Evolutionary conservation across 2,888 invertebrate genomes (phyloP).

Genomic region (Cotesia congregata): DNA sequence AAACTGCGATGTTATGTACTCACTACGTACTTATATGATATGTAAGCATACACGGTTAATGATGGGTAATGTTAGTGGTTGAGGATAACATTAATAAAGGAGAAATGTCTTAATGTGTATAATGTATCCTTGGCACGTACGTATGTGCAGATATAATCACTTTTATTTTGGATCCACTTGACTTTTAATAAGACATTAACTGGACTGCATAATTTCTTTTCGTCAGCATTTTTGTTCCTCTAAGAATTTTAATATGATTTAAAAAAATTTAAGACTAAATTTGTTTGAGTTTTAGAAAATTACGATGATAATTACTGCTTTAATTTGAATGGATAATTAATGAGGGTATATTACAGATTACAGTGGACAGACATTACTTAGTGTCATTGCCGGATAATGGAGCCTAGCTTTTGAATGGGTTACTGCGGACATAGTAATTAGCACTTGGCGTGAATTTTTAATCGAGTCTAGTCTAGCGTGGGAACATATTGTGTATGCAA

Average conservation of each 20-base stretch:
- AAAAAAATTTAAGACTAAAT: no score
- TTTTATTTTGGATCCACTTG: not conserved
- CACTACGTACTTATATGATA: conserved; percentile 15
- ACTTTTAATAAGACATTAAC: no score
- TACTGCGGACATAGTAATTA: conserved; percentile 3
- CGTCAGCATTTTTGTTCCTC: no score
- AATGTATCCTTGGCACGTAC: conserved; percentile 59
- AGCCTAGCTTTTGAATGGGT: not conserved
- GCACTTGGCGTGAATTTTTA: conserved; percentile 4
- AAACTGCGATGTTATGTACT: no score
- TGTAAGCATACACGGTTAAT: not conserved
- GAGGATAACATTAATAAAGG: conserved; percentile 33
- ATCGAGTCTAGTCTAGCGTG: conserved; percentile 9
- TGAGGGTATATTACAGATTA: not conserved
- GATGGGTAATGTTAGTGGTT: conserved; percentile 1
- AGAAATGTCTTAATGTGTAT: conserved; percentile 58
- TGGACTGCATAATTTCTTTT: no score
- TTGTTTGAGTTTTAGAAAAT: no score
- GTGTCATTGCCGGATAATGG: conserved; percentile 1
- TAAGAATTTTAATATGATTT: no score
- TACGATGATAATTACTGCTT: no score
- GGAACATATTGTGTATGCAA: conserved; percentile 7
- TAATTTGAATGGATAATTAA: not conserved
- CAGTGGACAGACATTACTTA: not conserved
- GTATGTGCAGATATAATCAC: conserved; percentile 14